phyloP scores from a whole-genome alignment of 2,113 vertebrate species.

The Microcebus jonahi region DNA sequence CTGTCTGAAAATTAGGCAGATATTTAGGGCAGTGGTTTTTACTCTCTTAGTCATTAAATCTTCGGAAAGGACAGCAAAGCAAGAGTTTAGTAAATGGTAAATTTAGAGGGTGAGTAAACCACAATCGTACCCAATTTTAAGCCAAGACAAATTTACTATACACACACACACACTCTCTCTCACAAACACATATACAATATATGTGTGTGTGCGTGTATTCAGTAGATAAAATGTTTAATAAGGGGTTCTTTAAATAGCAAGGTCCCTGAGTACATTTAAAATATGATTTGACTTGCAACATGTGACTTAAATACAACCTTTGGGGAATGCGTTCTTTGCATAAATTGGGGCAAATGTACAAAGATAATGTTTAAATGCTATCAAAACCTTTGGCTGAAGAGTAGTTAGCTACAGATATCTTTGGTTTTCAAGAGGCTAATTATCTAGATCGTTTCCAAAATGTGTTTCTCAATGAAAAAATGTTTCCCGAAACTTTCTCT shows the following conservation, averaged over 20 bases:
- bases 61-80: neutral
- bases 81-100: slow-evolving; percentile 7
- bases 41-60: neutral
- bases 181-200: neutral
- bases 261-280: slow-evolving; percentile 5
- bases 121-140: neutral
- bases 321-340: slow-evolving; percentile 40
- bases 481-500: neutral
- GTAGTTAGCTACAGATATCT: neutral
- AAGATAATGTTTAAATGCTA: slow-evolving; percentile 25
- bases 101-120: neutral
- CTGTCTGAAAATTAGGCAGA: neutral
- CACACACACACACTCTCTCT: neutral
- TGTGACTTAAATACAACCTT: slow-evolving; percentile 28
- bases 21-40: neutral
- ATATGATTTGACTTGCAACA: slow-evolving; percentile 32
- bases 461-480: slow-evolving; percentile 21
- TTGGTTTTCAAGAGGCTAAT: slow-evolving; percentile 8
- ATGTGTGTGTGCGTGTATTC: neutral
- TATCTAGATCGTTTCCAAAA: slow-evolving; percentile 7
- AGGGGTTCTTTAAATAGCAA: slow-evolving; percentile 40
- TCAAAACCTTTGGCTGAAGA: slow-evolving; percentile 12
- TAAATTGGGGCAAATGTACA: slow-evolving; percentile 46
- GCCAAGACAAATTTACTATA: neutral
- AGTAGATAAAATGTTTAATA: slow-evolving; percentile 31